Conservation (phyloP, 2,888 invertebrate genomes). For the Corythucha ciliata region DNA sequence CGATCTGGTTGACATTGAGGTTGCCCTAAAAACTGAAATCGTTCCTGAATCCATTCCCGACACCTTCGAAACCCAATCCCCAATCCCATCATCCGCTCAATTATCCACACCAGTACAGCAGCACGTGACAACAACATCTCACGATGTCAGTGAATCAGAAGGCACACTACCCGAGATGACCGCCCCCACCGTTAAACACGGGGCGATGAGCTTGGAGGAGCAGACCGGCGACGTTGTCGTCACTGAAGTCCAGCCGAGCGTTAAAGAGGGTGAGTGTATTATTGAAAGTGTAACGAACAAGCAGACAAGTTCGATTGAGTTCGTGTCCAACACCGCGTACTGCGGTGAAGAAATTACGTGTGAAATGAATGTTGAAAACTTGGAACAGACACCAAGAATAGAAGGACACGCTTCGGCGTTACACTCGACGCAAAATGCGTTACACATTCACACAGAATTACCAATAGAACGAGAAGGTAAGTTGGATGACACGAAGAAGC, state of each 20-base stretch:
- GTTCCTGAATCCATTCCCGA: constrained; percentile 32
- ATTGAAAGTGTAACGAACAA: constrained; percentile 22
- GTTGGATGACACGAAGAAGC: constrained; percentile 39
- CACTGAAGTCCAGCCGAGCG: constrained; percentile 45
- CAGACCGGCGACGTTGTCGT: constrained; percentile 42
- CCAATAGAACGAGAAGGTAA: constrained; percentile 38
- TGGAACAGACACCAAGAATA: constrained; percentile 26
- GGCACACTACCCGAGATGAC: constrained; percentile 37
- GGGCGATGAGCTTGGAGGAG: constrained; percentile 35
- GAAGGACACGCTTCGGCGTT: constrained; percentile 21
- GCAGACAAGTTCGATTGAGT: constrained; percentile 27
- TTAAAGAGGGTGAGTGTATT: constrained; percentile 45
- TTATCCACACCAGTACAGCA: constrained; percentile 34
- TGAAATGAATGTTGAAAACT: constrained; percentile 28
- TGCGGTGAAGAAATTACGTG: constrained; percentile 29
- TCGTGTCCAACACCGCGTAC: constrained; percentile 30
- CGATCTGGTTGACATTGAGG: constrained; percentile 32
- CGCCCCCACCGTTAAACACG: constrained; percentile 35
- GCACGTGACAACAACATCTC: constrained; percentile 31
- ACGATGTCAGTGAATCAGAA: constrained; percentile 35
- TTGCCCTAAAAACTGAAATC: constrained; percentile 36
- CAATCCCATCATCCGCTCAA: constrained; percentile 33
- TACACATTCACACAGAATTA: constrained; percentile 27
- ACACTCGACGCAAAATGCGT: constrained; percentile 24
- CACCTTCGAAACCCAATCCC: constrained; percentile 31